Conservation (phyloP, 92 coral and sea anemone genomes). For the Siderastrea siderea region DNA sequence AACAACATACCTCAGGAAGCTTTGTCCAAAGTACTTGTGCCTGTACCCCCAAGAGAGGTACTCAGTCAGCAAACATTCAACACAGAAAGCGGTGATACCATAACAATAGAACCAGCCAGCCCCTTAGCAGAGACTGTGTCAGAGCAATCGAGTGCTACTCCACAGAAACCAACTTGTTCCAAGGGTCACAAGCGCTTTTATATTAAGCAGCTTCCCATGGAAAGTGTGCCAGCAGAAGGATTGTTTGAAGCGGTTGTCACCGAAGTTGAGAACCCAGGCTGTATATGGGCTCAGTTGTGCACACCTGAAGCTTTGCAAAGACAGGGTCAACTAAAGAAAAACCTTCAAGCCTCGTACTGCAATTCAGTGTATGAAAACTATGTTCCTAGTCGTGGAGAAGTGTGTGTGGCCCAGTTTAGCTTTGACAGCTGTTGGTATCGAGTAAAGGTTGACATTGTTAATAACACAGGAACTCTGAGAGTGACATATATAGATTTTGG, state of each 20-base stretch:
- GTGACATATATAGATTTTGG: slow-evolving; percentile 95
- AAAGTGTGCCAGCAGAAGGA: slow-evolving; percentile 50
- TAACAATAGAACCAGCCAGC: not conserved
- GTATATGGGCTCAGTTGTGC: slow-evolving; percentile 84
- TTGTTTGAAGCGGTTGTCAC: slow-evolving; percentile 74
- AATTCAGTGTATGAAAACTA: slow-evolving; percentile 73
- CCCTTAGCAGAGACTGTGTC: not conserved
- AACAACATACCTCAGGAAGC: not conserved
- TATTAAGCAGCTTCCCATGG: slow-evolving; percentile 69
- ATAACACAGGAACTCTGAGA: slow-evolving; percentile 76
- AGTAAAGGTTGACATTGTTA: slow-evolving; percentile 79
- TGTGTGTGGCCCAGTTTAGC: slow-evolving; percentile 90
- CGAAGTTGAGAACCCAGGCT: slow-evolving; percentile 75
- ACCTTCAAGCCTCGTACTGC: slow-evolving; percentile 61
- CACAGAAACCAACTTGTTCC: not conserved
- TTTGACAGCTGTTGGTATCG: slow-evolving; percentile 88
- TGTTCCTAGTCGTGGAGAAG: slow-evolving; percentile 85
- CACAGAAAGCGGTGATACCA: not conserved
- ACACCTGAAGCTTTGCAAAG: slow-evolving; percentile 64
- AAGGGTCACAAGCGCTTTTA: slow-evolving; percentile 56
- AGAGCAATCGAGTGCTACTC: not conserved
- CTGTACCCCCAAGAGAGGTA: not conserved
- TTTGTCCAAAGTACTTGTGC: not conserved
- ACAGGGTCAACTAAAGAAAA: slow-evolving; percentile 52
- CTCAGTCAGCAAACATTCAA: not conserved